phyloP scores from a whole-genome alignment of 1,140 invertebrate genomes.

The Drosophila carrolli region DNA sequence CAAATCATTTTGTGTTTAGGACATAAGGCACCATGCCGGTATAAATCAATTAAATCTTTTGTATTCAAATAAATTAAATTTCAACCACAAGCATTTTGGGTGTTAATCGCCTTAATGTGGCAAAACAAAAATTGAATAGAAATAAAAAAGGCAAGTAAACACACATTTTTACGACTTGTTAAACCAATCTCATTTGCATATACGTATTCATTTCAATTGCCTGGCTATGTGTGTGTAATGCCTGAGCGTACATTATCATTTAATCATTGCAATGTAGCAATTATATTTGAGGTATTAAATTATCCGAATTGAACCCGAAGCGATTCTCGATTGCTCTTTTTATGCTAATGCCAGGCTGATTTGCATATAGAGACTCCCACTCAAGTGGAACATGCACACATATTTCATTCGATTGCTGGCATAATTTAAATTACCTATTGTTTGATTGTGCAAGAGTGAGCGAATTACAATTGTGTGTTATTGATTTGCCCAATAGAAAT shows the following conservation, averaged over 20 bases:
- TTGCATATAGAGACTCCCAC: slow-evolving; percentile 44
- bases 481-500: slow-evolving; percentile 21
- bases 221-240: neutral
- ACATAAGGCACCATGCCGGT: slow-evolving; percentile 7
- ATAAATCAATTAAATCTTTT: slow-evolving; percentile 48
- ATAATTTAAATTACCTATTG: slow-evolving; percentile 44
- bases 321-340: slow-evolving; percentile 39
- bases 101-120: slow-evolving; percentile 61
- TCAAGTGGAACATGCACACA: slow-evolving; percentile 48
- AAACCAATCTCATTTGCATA: slow-evolving; percentile 71
- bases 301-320: slow-evolving; percentile 33
- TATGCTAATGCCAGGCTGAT: slow-evolving; percentile 64
- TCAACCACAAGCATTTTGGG: slow-evolving; percentile 23
- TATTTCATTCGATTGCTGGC: slow-evolving; percentile 35
- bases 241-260: slow-evolving; percentile 50
- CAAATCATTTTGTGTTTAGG: slow-evolving; percentile 20
- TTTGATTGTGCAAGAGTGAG: neutral
- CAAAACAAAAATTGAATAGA: slow-evolving; percentile 24
- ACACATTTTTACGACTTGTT: slow-evolving; percentile 58
- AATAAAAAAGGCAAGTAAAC: slow-evolving; percentile 14
- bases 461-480: slow-evolving; percentile 4
- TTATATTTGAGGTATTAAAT: slow-evolving; percentile 72
- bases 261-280: slow-evolving; percentile 68
- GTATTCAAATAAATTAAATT: slow-evolving; percentile 53
- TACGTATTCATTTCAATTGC: slow-evolving; percentile 30